Evolutionary conservation across 2,888 invertebrate species (phyloP).

Genomic region (Lasiommata megera): DNA sequence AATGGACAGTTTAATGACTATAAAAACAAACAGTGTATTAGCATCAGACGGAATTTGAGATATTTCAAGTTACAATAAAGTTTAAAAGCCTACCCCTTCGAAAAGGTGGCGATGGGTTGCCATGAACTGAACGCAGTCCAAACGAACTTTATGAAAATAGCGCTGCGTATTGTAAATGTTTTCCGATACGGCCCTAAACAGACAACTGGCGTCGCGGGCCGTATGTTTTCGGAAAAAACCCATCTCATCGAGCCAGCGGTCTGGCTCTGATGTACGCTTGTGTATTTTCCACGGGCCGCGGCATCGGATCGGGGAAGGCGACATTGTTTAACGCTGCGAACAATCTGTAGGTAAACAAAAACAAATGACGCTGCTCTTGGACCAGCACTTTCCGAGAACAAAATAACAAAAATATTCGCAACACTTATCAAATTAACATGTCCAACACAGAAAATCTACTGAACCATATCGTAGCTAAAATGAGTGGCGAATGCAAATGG

Average conservation of each 20-base stretch:
- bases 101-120: constrained; percentile 83
- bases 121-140: constrained; percentile 88
- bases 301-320: constrained; percentile 71
- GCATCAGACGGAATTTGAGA: not conserved
- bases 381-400: constrained; percentile 11
- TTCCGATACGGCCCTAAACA: constrained; percentile 94
- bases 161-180: constrained; percentile 87
- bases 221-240: constrained; percentile 93
- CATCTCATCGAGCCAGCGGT: constrained; percentile 89
- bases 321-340: constrained; percentile 64
- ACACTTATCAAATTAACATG: constrained; percentile 4
- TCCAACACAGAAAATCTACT: constrained; percentile 18
- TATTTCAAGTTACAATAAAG: constrained; percentile 33
- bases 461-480: constrained; percentile 76
- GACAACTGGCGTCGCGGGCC: constrained; percentile 92
- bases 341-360: constrained; percentile 78
- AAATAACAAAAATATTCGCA: constrained; percentile 5
- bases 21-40: constrained; percentile 55
- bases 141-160: constrained; percentile 87
- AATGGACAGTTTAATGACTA: constrained; percentile 84
- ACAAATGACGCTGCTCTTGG: constrained; percentile 64
- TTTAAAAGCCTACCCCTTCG: constrained; percentile 73
- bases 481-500: constrained; percentile 69
- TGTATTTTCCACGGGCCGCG: constrained; percentile 75
- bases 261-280: constrained; percentile 78